Percentiles rank a stretch among this genome's conserved stretches.
Evolutionary conservation across 2,797 vertebrate genomes (phyloP).

Genomic region (Geotrypetes seraphini): DNA sequence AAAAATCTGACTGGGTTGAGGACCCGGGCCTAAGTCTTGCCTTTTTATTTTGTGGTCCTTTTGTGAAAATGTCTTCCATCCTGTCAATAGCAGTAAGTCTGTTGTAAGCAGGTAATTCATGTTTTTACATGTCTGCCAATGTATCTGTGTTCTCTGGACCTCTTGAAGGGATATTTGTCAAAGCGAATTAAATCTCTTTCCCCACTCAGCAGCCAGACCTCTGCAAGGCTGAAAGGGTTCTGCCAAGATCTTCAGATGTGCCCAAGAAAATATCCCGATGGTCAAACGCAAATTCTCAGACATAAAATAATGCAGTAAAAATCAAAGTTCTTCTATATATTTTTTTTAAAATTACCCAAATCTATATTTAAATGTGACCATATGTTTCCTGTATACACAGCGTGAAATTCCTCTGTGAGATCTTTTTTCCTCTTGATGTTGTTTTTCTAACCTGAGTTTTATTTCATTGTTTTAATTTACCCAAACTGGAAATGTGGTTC

Average conservation of each 20-base stretch:
- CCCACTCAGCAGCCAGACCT: neutral
- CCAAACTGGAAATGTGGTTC: too few species aligned
- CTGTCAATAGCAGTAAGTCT: too few species aligned
- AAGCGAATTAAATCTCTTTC: neutral
- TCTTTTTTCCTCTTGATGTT: too few species aligned
- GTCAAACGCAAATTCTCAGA: conserved; percentile 52
- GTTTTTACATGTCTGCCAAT: fast-evolving
- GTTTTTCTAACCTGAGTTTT: too few species aligned
- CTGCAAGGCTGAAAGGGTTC: conserved; percentile 34
- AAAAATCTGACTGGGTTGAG: too few species aligned
- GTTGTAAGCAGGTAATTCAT: too few species aligned
- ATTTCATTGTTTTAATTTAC: too few species aligned
- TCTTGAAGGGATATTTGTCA: neutral
- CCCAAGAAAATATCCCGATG: conserved; percentile 39
- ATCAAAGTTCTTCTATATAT: conserved; percentile 53
- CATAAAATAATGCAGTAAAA: conserved; percentile 67
- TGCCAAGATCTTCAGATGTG: conserved; percentile 37
- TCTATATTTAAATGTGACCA: conserved; percentile 64
- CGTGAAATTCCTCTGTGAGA: too few species aligned
- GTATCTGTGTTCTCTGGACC: neutral
- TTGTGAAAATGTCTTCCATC: too few species aligned
- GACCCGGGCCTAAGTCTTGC: too few species aligned
- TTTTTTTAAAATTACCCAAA: conserved; percentile 59
- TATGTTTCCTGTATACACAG: conserved; percentile 66
- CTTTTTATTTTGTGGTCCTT: too few species aligned